Conservation (phyloP, 2,888 invertebrate genomes). For the Lysandra bellargus region DNA sequence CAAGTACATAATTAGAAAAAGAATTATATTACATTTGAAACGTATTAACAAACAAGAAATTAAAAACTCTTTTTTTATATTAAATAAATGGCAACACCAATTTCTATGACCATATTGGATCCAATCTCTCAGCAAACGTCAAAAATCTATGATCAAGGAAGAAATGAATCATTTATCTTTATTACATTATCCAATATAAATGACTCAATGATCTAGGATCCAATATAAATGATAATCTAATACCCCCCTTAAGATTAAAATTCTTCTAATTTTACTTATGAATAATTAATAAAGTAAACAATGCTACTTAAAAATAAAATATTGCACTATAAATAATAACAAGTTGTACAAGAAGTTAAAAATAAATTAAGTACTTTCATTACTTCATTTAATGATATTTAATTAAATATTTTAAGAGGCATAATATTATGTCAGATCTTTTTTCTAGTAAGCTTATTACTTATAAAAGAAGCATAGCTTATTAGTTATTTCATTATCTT, state of each 20-base stretch:
- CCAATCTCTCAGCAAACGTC: too few relatives aligned
- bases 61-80: too few relatives aligned
- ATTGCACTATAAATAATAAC: background rate
- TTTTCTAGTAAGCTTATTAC: background rate
- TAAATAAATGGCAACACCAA: too few relatives aligned
- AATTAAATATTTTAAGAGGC: constrained; percentile 1
- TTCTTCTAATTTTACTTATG: background rate
- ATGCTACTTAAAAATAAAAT: constrained; percentile 11
- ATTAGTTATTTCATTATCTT: background rate
- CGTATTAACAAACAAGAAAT: too few relatives aligned
- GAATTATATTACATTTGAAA: too few relatives aligned
- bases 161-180: too few relatives aligned
- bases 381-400: background rate
- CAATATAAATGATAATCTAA: too few relatives aligned
- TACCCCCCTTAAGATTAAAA: background rate
- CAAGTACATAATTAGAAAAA: too few relatives aligned
- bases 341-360: background rate
- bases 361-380: background rate
- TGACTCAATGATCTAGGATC: too few relatives aligned
- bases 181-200: too few relatives aligned
- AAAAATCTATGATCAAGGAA: too few relatives aligned
- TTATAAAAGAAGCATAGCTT: background rate
- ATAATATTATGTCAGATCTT: background rate
- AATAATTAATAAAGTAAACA: background rate
- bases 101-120: too few relatives aligned